Base-by-base conservation (phyloP, 2,888 invertebrate genomes). In the Pachycephus smyrnensis region DNA sequence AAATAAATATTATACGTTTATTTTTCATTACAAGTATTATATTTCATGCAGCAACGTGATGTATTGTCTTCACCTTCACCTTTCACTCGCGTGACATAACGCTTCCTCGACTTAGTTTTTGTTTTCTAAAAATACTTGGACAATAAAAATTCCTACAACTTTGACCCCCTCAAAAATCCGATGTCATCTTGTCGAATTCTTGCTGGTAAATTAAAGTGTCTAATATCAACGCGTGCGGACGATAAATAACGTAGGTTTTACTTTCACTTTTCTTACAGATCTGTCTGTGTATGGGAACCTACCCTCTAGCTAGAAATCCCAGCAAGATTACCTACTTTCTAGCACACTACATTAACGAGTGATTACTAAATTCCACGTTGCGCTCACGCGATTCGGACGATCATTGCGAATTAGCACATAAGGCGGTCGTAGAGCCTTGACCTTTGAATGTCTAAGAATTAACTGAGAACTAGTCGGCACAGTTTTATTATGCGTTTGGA, bases 1-100 rank as follows among this genome's bases (percentile, higher is more conserved):
- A 75, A 73, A 73, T 77, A 73, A 79, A 76, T 37, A 80, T 75
- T 69, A 77, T 77, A 71, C 33, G 33, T 33, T 32, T 71, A 71
- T 71, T 71, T 33, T 71, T 33, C 31, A 71, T 71, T 30, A 30
- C 6, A n/a, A 71, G 30, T 71, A 71, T 30, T 55, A 71, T 71
- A 71, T 23, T 71, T 11, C 15, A 23, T 55, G 9, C 55, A 55
- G 55, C 55, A 9, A 9, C 23, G 55, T 3, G 23, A 55, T 9
- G 55, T 23, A 55, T 55, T 9, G 55, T 55, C 23, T 55, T 55
- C 23, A 55, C 55, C 55, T 55, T 23, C 55, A 55, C 55, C 23
- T 55, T 55, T 55, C 55, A 55, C 55, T 55, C 23, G 55, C 55
- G 23, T 23, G 55, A 55, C 55, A 55, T 6, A 55, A 23, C 23